Evolutionary conservation across 2,797 vertebrate species (phyloP).

Genomic region (Sebastes cheni): DNA sequence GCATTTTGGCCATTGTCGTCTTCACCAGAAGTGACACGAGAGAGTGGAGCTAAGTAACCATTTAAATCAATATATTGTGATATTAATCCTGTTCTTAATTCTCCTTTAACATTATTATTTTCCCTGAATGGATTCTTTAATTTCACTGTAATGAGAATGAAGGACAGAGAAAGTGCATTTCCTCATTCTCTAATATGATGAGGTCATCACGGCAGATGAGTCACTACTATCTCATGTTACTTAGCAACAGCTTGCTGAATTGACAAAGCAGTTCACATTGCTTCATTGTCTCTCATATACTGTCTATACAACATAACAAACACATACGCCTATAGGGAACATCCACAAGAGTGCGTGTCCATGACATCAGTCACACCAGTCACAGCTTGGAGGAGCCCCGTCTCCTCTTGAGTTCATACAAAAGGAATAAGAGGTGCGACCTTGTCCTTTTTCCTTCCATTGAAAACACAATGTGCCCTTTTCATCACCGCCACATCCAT

Average conservation of each 20-base stretch:
- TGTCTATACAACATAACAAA: neutral
- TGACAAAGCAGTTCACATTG: neutral
- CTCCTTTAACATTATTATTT: neutral
- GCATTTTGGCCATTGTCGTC: too few species aligned
- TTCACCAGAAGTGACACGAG: too few species aligned
- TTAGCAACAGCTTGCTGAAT: slow-evolving; percentile 37
- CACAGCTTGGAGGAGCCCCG: slow-evolving; percentile 24
- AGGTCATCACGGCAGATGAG: slow-evolving; percentile 15
- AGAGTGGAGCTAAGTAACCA: too few species aligned
- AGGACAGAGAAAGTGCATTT: neutral
- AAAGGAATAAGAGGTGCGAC: slow-evolving; percentile 24
- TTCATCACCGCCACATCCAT: slow-evolving; percentile 49
- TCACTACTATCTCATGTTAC: slow-evolving; percentile 31
- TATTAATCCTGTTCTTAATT: neutral
- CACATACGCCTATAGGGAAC: neutral
- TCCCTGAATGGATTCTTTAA: slow-evolving; percentile 1
- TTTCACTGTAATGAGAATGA: slow-evolving; percentile 7
- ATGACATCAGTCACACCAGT: slow-evolving; percentile 41
- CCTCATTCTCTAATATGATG: neutral
- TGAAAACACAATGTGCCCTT: slow-evolving; percentile 55
- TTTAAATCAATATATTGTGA: neutral
- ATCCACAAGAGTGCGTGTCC: slow-evolving; percentile 3
- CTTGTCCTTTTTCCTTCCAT: slow-evolving; percentile 36
- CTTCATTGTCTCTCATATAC: slow-evolving; percentile 2
- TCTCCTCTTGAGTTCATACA: slow-evolving; percentile 21